Evolutionary conservation across 2,888 invertebrate genomes (phyloP).

Genomic region (Chalcis sispes): DNA sequence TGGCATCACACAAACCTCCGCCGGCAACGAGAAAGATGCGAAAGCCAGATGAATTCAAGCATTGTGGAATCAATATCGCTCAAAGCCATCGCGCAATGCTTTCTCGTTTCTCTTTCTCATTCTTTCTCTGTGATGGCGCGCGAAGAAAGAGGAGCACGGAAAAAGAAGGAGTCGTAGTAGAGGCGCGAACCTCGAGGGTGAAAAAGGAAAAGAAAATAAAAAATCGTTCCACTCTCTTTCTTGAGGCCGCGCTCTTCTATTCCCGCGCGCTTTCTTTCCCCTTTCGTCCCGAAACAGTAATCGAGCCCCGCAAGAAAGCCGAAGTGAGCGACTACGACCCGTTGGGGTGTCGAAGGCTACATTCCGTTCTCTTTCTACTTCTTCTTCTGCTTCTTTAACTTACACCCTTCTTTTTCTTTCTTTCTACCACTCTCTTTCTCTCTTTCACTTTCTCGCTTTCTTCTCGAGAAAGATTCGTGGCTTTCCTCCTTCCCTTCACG

Average conservation of each 20-base stretch:
- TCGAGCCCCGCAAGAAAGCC: constrained; percentile 36
- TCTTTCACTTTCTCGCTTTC: constrained; percentile 3
- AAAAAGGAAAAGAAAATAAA: neutral
- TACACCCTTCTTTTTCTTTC: no score
- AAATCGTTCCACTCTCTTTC: constrained; percentile 23
- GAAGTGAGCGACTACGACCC: constrained; percentile 45
- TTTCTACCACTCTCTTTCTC: constrained; percentile 6
- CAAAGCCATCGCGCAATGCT: constrained; percentile 65
- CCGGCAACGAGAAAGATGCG: constrained; percentile 13
- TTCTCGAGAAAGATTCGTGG: constrained; percentile 21
- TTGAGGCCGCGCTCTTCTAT: neutral
- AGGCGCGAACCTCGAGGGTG: neutral
- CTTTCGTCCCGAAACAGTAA: constrained; percentile 54
- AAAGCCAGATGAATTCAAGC: constrained; percentile 65
- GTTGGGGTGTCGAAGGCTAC: constrained; percentile 38
- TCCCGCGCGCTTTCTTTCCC: constrained; percentile 15
- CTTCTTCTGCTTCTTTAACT: no score
- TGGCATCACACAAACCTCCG: constrained; percentile 20
- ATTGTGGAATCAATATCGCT: constrained; percentile 73
- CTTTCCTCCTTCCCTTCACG: constrained; percentile 4
- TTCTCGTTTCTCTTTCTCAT: no score
- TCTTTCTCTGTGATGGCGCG: neutral
- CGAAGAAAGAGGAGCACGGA: neutral
- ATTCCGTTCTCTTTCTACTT: constrained; percentile 18
- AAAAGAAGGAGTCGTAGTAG: neutral